phyloP scores from a whole-genome alignment of 2,797 vertebrate species.

The Cichlasoma orientale region DNA sequence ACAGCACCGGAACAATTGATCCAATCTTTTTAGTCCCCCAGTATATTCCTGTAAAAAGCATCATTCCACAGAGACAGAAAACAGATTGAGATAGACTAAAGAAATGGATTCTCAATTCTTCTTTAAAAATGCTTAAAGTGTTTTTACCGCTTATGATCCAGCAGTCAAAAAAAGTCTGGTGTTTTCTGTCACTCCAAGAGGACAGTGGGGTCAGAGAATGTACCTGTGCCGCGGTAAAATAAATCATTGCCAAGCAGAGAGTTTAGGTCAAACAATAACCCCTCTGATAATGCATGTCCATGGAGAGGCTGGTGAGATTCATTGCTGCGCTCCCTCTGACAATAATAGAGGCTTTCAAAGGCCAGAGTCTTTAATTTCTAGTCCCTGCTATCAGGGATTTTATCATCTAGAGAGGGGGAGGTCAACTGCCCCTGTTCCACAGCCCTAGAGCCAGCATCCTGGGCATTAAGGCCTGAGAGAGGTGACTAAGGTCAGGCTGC shows the following conservation, averaged over 20 bases:
- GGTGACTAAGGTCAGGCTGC: constrained; percentile 71
- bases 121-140: constrained; percentile 19
- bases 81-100: constrained; percentile 39
- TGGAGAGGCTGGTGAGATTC: constrained; percentile 70
- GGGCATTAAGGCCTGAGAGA: constrained; percentile 73
- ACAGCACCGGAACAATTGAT: constrained; percentile 64
- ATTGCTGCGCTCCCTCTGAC: constrained; percentile 68
- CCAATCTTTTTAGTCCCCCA: constrained; percentile 59
- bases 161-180: constrained; percentile 10
- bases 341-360: constrained; percentile 81
- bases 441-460: constrained; percentile 62
- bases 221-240: constrained; percentile 66
- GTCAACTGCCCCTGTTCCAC: constrained; percentile 71
- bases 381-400: constrained; percentile 74
- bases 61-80: constrained; percentile 36
- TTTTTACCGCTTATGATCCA: constrained; percentile 24
- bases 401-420: constrained; percentile 73
- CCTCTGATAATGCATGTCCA: constrained; percentile 72
- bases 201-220: constrained; percentile 45
- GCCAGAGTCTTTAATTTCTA: constrained; percentile 81
- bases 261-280: constrained; percentile 81
- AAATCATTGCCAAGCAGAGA: constrained; percentile 71
- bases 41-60: constrained; percentile 58
- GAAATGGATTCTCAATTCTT: constrained; percentile 21
- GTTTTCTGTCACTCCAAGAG: constrained; percentile 42